Conservation (phyloP, 2,797 vertebrate genomes). For the Poecilia picta region DNA sequence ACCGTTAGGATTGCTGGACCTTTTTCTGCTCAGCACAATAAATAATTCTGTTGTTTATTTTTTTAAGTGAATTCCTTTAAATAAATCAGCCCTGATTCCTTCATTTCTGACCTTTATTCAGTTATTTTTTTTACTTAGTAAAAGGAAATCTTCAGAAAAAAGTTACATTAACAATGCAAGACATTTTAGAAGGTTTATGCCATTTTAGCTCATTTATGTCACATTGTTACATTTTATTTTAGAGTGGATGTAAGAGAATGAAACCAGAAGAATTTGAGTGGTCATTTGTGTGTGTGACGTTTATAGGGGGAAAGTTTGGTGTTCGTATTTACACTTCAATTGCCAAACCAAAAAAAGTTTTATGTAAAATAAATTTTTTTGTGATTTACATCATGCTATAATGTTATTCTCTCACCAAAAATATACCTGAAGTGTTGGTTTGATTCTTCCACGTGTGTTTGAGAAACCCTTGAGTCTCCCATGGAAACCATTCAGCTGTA, state of each 20-base stretch:
- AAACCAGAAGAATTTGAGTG: neutral
- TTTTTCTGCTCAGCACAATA: neutral
- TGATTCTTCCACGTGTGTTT: neutral
- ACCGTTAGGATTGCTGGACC: neutral
- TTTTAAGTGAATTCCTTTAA: conserved; percentile 24
- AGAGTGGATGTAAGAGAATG: conserved; percentile 10
- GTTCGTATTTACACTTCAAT: conserved; percentile 6
- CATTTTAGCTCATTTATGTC: conserved; percentile 39
- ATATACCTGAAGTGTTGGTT: too few species aligned
- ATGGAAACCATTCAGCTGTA: too few species aligned
- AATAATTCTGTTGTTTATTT: conserved; percentile 22
- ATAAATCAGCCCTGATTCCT: conserved; percentile 16
- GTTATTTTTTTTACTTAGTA: conserved; percentile 22
- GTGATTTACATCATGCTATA: too few species aligned
- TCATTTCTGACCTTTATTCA: conserved; percentile 37
- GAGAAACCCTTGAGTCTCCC: neutral
- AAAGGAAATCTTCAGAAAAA: conserved; percentile 22
- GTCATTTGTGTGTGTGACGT: neutral
- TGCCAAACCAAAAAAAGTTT: neutral
- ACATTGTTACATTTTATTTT: conserved; percentile 27
- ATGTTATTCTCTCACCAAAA: too few species aligned
- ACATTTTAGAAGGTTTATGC: conserved; percentile 19
- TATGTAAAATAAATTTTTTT: neutral
- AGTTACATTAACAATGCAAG: conserved; percentile 43
- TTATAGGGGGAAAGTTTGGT: conserved; percentile 2